Evolutionary conservation across 37 sponge, comb jelly and placozoan species (phyloP), one percentile per base, ranked within the genome.

Genomic region (Spongilla lacustris): DNA sequence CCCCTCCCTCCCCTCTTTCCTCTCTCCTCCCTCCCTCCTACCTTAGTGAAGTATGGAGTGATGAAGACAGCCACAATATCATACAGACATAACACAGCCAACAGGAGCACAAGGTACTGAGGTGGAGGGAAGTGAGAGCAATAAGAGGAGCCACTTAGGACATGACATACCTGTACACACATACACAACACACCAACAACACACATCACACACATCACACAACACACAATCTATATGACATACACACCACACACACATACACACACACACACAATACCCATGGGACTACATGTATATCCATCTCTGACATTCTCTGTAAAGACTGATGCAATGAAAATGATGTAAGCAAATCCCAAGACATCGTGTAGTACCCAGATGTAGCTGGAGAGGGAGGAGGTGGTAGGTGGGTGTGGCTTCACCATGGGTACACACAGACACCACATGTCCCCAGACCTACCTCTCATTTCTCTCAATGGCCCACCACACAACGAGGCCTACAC

Each of bases 61-160:
- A 97, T 91, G 81, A 92, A 97, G 29, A 97, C 98, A 74, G 93
- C 88, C 77, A 97, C 91, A 66, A 97, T 91, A 66, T 97, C 98
- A 46, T 97, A 97, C 71, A 97, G 58, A 36, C 95, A 93, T 71
- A 97, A 80, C 12, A 86, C 66, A 14, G 71, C 36, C 91, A 96
- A 81, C 24, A 92, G 30, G 66, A 92, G 76, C 22, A 93, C 87
- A 48, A 96, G 79, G 33, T 91, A 67, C 91, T 92, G 87, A 10
- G 83, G 24, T 0, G 71, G 71, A 27, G 85, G 66, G 69, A 41
- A 3, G 6, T 9, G 41, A 9, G 41, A 6, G 41, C 41, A 9
- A 3, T 41, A 41, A 41, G 6, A 9, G 41, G 41, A 41, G 6
- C 3, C 3, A 3, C 41, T 41, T 6, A 41, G 41, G 41, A 41